These are phyloP conservation scores for Noturus placidus DNA, from an alignment of 2,113 vertebrate genomes.

Conservation along the genomic window DNA sequence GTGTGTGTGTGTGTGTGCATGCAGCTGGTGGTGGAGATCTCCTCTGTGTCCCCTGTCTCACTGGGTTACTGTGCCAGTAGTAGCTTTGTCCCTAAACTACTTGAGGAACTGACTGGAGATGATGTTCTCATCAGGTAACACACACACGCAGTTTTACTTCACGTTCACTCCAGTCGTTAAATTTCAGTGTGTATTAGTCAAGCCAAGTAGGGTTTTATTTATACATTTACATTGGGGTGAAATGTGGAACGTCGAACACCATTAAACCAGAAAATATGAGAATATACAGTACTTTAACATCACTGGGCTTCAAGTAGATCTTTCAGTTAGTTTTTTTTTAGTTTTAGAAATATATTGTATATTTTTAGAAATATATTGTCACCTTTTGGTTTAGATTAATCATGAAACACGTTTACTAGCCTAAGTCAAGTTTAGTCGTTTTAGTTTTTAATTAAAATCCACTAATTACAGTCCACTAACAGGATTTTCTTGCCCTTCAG, in stretches of 20 bases:
- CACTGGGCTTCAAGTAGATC: neutral
- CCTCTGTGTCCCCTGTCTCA: constrained; percentile 81
- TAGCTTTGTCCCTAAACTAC: constrained; percentile 80
- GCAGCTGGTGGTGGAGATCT: constrained; percentile 86
- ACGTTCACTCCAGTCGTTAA: neutral
- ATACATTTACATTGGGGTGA: no score
- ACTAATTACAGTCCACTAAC: no score
- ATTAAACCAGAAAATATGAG: neutral
- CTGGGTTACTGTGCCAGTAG: constrained; percentile 84
- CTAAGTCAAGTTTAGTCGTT: no score
- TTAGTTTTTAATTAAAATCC: neutral
- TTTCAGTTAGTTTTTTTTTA: no score
- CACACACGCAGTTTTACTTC: constrained; percentile 3
- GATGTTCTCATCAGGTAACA: constrained; percentile 90
- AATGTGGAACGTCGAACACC: neutral
- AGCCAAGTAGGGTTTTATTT: neutral
- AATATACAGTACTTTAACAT: neutral
- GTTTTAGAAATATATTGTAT: no score
- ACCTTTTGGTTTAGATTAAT: no score
- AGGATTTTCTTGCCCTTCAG: no score
- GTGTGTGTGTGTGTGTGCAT: constrained; percentile 43
- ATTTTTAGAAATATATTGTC: no score
- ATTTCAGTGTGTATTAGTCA: neutral
- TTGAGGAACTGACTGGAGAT: constrained; percentile 88
- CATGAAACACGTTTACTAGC: no score